phyloP scores from a whole-genome alignment of 2,797 vertebrate species.

The Tolypeutes matacus region DNA sequence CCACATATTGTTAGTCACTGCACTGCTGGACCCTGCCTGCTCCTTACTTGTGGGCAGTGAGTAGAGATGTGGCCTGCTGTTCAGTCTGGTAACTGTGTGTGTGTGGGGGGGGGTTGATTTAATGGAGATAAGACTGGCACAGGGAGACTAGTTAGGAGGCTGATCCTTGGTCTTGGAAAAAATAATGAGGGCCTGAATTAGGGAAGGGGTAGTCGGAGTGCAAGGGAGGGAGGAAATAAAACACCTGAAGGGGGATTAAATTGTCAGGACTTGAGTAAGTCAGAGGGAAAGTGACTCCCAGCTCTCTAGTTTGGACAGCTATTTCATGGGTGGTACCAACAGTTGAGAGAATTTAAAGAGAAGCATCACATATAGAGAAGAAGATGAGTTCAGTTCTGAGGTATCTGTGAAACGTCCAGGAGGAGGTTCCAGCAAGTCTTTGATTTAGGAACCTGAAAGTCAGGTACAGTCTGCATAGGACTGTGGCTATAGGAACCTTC shows the following conservation, averaged over 20 bases:
- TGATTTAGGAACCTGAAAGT: neutral
- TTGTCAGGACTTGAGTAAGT: neutral
- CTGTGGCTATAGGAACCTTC: neutral
- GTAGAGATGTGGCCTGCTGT: neutral
- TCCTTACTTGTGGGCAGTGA: neutral
- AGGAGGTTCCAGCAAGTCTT: neutral
- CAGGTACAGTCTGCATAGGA: neutral
- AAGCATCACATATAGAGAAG: neutral
- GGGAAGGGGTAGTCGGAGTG: neutral
- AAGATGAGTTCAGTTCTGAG: neutral
- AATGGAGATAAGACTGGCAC: neutral
- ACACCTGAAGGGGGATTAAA: neutral
- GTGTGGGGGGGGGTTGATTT: neutral
- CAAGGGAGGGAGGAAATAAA: neutral
- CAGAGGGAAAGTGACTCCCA: neutral
- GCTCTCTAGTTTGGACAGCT: neutral
- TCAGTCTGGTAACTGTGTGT: neutral
- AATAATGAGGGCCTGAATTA: neutral
- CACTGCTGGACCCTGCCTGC: neutral
- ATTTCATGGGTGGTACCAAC: neutral
- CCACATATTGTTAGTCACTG: neutral
- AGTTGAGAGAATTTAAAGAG: constrained; percentile 5
- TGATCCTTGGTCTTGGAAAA: neutral
- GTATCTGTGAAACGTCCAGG: neutral
- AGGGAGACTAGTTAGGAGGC: neutral